Evolutionary conservation across 2,113 vertebrate genomes (phyloP), one percentile per base, ranked within the genome.

Genomic region (Sylvietta virens): DNA sequence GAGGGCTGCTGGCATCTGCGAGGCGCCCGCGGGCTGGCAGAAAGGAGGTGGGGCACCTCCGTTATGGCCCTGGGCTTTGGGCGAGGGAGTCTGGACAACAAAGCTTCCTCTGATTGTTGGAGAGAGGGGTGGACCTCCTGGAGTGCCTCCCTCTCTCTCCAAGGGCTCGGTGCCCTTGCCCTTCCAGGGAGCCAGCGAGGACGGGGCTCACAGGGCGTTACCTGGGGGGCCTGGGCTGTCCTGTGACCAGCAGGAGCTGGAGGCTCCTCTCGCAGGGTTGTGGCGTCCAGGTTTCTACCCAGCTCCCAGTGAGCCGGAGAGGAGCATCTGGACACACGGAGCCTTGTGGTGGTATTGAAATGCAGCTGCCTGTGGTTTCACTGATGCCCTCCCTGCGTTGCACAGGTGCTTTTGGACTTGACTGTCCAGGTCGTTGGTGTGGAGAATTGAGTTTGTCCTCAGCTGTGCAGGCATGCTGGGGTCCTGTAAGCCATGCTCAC

Each of bases 251-350:
- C 3, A 1, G 33, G 42, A 40, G 40, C 33, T 19, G 48, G 15
- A 45, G 27, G 42, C 15, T 86, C 7, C 45, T 40, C 18, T 56
- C 11, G 13, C 3, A 0, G 10, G 15, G 10, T 33, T 6, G 11
- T 7, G 54, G 15, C 31, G 56, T 24, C 33, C 37, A 10, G 48
- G 15, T 10, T 40, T 17, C 42, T 76, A 42, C 21, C 23, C 16
- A 3, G 58, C 53, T 23, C 7, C 60, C 0, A 1, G 15, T 14
- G 22, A n/a, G 27, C 7, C 3, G 1, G 30, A 22, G 18, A 39
- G 28, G 10, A 73, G 13, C 1, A 2, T 37, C 12, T 33, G 33
- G 12, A 0, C 0, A 3, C 1, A 1, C 0, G 54, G 48, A 22
- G 5, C 1, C 5, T 31, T 4, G 2, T 21, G 16, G 28, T 30